Evolutionary conservation across 2,797 vertebrate species (phyloP), one percentile per base, ranked within the genome.

Genomic region (Gallinago nigripennis): DNA sequence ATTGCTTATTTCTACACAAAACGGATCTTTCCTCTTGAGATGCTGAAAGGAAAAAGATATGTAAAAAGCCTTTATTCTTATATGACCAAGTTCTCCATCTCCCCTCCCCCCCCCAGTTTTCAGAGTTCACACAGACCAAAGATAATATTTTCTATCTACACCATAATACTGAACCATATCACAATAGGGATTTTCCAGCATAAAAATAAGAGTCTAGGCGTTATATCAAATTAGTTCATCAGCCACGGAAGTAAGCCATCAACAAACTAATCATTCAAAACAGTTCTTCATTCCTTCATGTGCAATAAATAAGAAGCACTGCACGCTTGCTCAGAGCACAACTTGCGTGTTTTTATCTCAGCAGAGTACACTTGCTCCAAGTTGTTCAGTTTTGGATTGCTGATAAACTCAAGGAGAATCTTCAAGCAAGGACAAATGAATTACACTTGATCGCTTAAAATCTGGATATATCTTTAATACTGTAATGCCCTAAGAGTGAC

Each of bases 41-140:
- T 78, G 88, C 98, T 97, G 96, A 90, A 98, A 97, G 76, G 75
- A 92, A 94, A 95, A 88, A 97, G 39, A 96, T 25, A 33, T 28
- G 76, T 91, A 85, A 90, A 95, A 84, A 86, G 31, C 4, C 69
- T 88, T 70, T 82, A 33, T 48, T 91, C 63, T 84, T 88, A 51
- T 8, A 54, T 0, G 4, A 85, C 5, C 57, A 78, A 57, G 30
- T 70, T 71, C 50, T 33, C 35, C 46, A 39, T 43, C 37, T 37
- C 9, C 27, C 35, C 37, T 48, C 30, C 28, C 25, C 17, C 39
- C 28, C n/a, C 35, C 37, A 31, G 1, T 28, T 77, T 53, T 54
- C 53, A 60, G 27, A 79, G 31, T 53, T 94, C 56, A 65, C 21
- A 16, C 13, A 84, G 21, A 94, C 7, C 20, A 82, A 70, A 92